phyloP scores from a whole-genome alignment of 2,113 vertebrate genomes.

The Empidonax alnorum region DNA sequence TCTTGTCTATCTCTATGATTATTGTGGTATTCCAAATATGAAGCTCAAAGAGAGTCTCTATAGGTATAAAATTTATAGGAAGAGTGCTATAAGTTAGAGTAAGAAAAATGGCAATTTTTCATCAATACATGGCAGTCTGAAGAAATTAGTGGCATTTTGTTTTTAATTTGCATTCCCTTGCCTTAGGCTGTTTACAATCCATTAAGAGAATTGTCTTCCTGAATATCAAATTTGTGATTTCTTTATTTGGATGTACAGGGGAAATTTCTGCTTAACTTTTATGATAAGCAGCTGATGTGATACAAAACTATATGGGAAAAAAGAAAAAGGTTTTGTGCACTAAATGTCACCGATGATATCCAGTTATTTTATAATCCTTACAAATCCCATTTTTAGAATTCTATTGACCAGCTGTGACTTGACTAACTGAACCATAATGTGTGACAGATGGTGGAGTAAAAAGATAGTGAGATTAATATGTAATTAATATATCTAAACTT shows the following conservation, averaged over 20 bases:
- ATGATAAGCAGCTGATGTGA: not conserved
- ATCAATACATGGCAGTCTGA: not conserved
- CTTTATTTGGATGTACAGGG: not conserved
- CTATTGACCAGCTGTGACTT: not conserved
- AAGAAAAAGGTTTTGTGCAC: rapidly evolving
- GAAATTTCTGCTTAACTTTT: not conserved
- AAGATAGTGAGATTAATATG: not conserved
- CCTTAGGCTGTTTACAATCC: not conserved
- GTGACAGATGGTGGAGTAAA: not conserved
- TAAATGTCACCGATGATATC: not conserved
- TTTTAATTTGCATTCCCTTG: not conserved
- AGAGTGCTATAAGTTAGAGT: not conserved
- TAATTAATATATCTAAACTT: not conserved
- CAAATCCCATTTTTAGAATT: not conserved
- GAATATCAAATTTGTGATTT: not conserved
- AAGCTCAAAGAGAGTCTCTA: not conserved
- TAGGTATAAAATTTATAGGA: not conserved
- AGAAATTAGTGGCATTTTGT: not conserved
- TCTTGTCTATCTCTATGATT: not conserved
- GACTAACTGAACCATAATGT: not conserved
- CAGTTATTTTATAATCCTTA: not conserved
- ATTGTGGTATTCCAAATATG: not conserved
- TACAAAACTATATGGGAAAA: not conserved
- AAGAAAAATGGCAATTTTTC: not conserved
- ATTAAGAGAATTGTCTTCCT: not conserved